Evolutionary conservation across 92 coral and sea anemone genomes (phyloP), one percentile per base, ranked within the genome.

Genomic region (Actinostola sp.): DNA sequence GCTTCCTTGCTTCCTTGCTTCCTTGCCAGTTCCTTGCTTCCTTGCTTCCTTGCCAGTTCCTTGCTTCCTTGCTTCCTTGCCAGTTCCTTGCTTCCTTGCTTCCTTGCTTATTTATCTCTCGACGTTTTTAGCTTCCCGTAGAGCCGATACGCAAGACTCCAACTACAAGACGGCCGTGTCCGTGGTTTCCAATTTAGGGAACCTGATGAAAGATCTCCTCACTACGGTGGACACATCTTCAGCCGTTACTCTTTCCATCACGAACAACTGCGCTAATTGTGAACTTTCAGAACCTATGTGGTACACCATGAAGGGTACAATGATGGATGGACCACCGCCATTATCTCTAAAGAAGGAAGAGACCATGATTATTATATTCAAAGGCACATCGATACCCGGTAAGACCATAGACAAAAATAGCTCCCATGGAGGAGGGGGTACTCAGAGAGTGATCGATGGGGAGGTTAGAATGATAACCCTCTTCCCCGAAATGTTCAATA

Each of bases 231-330:
- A 53, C 31, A 4, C 30, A 2, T 19, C 28, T 16, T 53, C 59
- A 53, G 59, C 59, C 21, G 59, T 53, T 19, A 53, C 29, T 25
- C 31, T 53, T 5, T 53, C 59, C 59, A 53, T 53, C 17, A 53
- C 59, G 1, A 53, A 53, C 31, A 53, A 53, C 31, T 53, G 59
- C 21, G 28, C 59, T 7, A 53, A 53, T 13, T 53, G 59, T 25
- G 29, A 53, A 25, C 59, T 53, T 6, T 19, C 59, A 20, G 59
- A 53, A 5, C 59, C 59, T 2, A 53, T 15, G 25, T 53, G 59
- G 59, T 53, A 53, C 27, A 53, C 21, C 27, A 53, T 53, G 59
- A 20, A 26, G 2, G 59, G 59, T 20, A 53, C 59, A 20, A 53
- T 15, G 31, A 53, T 53, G 59, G 59, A 53, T 23, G 59, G 28